phyloP scores from a whole-genome alignment of 2,888 invertebrate species.

The Arge pagana region DNA sequence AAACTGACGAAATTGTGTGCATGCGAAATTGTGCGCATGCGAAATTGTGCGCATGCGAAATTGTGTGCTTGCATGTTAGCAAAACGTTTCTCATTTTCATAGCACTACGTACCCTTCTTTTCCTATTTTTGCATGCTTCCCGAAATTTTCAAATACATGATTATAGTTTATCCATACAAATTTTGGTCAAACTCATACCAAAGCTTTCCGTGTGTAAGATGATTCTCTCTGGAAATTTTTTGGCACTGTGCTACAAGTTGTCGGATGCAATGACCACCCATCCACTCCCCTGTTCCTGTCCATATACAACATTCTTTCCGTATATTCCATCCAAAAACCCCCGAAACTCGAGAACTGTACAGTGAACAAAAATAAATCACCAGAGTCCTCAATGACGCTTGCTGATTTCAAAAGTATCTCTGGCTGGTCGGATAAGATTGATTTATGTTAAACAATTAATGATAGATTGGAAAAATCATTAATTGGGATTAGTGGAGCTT shows the following conservation, averaged over 20 bases:
- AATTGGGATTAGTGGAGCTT: conserved; percentile 25
- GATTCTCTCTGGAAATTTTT: conserved; percentile 13
- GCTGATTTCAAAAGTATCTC: conserved; percentile 24
- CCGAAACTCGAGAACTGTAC: conserved; percentile 27
- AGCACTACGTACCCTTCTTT: no score
- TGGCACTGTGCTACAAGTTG: conserved; percentile 11
- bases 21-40: no score
- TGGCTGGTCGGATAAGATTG: conserved; percentile 18
- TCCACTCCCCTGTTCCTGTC: conserved; percentile 20
- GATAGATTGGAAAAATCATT: conserved; percentile 18
- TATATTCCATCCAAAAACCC: conserved; percentile 23
- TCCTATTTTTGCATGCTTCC: no score
- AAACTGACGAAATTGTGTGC: no score
- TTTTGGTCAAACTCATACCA: no score
- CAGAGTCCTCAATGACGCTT: conserved; percentile 23
- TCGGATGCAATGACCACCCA: conserved; percentile 14
- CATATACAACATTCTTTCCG: conserved; percentile 27
- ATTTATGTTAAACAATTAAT: conserved; percentile 16
- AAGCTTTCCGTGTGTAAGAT: no score
- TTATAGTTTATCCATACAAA: no score
- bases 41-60: no score
- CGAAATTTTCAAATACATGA: no score
- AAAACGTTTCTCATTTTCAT: no score
- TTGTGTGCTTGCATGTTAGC: no score
- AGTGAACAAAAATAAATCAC: conserved; percentile 13